phyloP scores from a whole-genome alignment of 2,113 vertebrate species.

The Agelaius tricolor region DNA sequence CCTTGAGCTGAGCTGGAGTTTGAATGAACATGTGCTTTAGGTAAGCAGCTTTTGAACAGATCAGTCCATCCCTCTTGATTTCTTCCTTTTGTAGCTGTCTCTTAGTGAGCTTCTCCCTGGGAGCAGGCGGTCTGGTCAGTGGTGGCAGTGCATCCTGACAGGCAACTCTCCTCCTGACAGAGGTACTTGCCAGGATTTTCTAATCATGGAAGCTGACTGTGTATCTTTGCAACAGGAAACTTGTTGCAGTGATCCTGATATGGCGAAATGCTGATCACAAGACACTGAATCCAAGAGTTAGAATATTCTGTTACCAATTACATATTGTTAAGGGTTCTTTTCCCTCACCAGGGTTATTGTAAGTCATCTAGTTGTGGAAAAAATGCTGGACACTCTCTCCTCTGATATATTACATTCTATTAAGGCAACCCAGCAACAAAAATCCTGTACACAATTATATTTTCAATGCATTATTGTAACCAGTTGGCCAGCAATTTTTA shows the following conservation, averaged over 20 bases:
- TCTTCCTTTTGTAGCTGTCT: background rate
- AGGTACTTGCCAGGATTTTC: background rate
- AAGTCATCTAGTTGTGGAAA: background rate
- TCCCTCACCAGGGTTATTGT: background rate
- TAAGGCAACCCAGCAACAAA: background rate
- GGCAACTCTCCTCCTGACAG: background rate
- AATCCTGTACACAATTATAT: background rate
- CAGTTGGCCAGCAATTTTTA: background rate
- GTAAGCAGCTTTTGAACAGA: background rate
- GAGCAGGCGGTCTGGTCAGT: background rate
- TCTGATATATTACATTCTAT: background rate
- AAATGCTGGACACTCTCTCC: background rate
- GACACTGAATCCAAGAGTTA: background rate
- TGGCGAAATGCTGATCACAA: background rate
- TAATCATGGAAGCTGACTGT: accelerated
- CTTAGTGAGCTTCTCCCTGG: background rate
- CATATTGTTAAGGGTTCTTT: background rate
- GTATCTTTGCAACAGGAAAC: background rate
- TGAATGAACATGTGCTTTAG: background rate
- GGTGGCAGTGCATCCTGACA: background rate
- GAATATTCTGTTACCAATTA: background rate
- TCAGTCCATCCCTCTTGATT: background rate
- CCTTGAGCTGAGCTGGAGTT: background rate
- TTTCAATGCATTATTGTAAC: background rate
- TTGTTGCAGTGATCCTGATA: background rate